Evolutionary conservation across 2,113 vertebrate species (phyloP).

Genomic region (Channa maculata): DNA sequence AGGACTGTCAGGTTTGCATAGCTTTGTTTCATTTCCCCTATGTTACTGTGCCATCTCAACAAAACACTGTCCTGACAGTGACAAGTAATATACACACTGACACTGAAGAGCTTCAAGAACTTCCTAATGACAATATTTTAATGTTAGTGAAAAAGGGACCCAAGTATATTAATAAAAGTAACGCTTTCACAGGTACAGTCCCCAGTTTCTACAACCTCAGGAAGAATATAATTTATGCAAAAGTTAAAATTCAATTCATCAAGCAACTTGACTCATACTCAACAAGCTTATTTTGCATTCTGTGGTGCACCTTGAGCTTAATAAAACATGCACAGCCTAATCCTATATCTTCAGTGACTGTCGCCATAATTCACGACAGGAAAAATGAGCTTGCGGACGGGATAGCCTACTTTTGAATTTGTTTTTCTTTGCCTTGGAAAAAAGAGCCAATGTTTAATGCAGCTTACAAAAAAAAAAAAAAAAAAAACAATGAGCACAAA

Average conservation of each 20-base stretch:
- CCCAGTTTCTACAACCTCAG: conserved; percentile 20
- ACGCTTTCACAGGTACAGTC: conserved; percentile 4
- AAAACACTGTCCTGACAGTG: conserved; percentile 19
- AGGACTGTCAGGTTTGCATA: conserved; percentile 30
- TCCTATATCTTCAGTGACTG: conserved; percentile 62
- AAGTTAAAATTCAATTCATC: conserved; percentile 60
- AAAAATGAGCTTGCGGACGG: conserved; percentile 52
- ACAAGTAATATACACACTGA: conserved; percentile 9
- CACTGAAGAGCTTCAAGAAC: conserved; percentile 15
- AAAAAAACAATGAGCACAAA: conserved; percentile 55
- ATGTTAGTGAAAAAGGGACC: conserved; percentile 7
- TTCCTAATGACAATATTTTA: conserved; percentile 3
- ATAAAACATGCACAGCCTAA: conserved; percentile 62
- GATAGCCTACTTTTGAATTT: conserved; percentile 57
- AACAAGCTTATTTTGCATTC: conserved; percentile 62
- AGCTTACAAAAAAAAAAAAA: conserved; percentile 16
- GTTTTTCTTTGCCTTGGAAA: conserved; percentile 38
- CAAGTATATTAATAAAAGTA: conserved; percentile 19
- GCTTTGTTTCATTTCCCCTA: conserved; percentile 27
- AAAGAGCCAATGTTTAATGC: conserved; percentile 56
- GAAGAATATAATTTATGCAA: conserved; percentile 42
- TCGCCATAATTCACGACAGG: conserved; percentile 56
- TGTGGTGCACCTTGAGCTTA: conserved; percentile 42
- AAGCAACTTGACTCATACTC: conserved; percentile 51
- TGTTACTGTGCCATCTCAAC: conserved; percentile 9